Evolutionary conservation across 2,888 invertebrate species (phyloP), one percentile per base, ranked within the genome.

Genomic region (Nasonovia ribisnigri): DNA sequence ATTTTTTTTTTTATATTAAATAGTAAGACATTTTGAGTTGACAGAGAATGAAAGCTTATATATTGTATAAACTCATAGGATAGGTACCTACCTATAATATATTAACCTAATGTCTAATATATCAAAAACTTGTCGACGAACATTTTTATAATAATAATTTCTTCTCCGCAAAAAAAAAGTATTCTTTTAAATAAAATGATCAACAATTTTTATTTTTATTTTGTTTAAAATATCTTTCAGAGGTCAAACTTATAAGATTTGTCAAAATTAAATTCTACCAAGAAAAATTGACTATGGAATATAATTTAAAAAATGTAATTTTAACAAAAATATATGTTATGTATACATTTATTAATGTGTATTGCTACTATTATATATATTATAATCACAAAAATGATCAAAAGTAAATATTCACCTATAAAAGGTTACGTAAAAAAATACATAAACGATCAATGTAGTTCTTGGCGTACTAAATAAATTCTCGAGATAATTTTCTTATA

Each of bases 121-220:
- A 84, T 84, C 84, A 84, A 84, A 84, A 84, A 43, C 43, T 84
- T 84, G 84, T 84, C 42, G 84, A 84, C 43, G 26, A 84, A 43
- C 26, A 43, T 84, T 84, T 84, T 43, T 84, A 42, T 84, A 43
- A 43, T 84, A 24, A 42, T 43, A 42, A 67, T 67, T 67, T 67
- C 16, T 67, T 36, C 36, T n/a, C 36, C 6, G 1, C 16, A 67
- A 16, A 36, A 36, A n/a, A 36, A 67, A 24, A 6, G 16, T 36
- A 67, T 36, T 67, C n/a, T 67, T 36, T 16, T 36, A 36, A 67
- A 54, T 54, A 54, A 36, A 67, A 67, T 67, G 36, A 67, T 67
- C 67, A 67, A 67, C 0, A 36, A n/a, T 67, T 67, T 67, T 67
- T 20, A 67, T 67, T 67, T 67, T 67, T 67, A 67, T 67, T 67